Conservation (phyloP, 2,797 vertebrate genomes). For the Xyrichtys novacula region DNA sequence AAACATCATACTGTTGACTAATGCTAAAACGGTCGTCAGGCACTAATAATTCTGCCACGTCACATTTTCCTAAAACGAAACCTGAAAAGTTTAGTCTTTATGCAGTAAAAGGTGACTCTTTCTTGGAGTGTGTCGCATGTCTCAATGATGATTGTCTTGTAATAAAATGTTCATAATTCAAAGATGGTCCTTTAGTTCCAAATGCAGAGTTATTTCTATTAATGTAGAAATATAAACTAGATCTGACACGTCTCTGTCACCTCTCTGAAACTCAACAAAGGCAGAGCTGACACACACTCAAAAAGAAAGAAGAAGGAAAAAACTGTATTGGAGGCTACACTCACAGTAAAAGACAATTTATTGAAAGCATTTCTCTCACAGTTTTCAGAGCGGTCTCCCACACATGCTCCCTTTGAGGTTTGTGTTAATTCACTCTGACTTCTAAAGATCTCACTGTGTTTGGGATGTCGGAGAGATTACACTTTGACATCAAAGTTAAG, state of each 20-base stretch:
- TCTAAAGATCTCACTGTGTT: constrained; percentile 6
- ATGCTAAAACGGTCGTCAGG: too few species aligned
- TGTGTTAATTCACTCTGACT: constrained; percentile 38
- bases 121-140: background rate
- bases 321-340: background rate
- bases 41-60: background rate
- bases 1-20: too few species aligned
- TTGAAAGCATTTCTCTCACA: background rate
- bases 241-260: background rate
- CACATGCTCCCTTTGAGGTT: constrained; percentile 13
- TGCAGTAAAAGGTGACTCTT: background rate
- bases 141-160: background rate
- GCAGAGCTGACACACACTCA: background rate
- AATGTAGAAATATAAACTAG: background rate
- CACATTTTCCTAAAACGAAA: background rate
- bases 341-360: constrained; percentile 6
- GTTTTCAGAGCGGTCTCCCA: constrained; percentile 9
- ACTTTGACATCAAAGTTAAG: constrained; percentile 9
- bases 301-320: background rate
- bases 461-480: constrained; percentile 9
- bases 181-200: background rate
- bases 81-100: background rate
- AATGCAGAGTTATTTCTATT: background rate
- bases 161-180: background rate
- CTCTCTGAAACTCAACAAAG: background rate